These are phyloP conservation scores for Euclidia mi DNA, from an alignment of 2,888 invertebrate genomes.

Conservation along the genomic window DNA sequence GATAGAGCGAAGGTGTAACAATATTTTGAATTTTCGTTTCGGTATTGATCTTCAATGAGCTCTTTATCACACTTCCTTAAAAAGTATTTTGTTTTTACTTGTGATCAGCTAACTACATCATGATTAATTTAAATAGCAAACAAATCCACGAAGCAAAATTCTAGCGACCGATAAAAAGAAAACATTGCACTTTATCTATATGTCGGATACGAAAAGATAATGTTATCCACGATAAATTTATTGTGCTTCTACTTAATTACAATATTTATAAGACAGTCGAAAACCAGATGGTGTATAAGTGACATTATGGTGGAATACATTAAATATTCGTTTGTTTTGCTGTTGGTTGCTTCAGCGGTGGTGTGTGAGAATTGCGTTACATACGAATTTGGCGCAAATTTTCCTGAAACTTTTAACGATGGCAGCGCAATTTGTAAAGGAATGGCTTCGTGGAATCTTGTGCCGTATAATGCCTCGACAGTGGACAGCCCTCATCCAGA, in stretches of 20 bases:
- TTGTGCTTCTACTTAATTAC: slow-evolving; percentile 48
- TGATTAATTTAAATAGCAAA: slow-evolving; percentile 7
- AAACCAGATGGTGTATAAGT: slow-evolving; percentile 41
- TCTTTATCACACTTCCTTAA: no score
- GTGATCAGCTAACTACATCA: no score
- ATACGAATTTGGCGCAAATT: slow-evolving; percentile 54
- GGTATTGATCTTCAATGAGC: no score
- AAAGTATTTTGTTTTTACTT: no score
- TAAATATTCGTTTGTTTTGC: slow-evolving; percentile 36
- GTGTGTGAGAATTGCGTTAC: slow-evolving; percentile 56
- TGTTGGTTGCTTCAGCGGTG: slow-evolving; percentile 38
- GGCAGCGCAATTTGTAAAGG: slow-evolving; percentile 44
- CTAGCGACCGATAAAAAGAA: slow-evolving; percentile 50
- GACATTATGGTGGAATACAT: slow-evolving; percentile 41
- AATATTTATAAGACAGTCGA: slow-evolving; percentile 42
- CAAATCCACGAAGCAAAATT: slow-evolving; percentile 23
- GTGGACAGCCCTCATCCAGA: slow-evolving; percentile 48
- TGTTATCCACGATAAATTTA: slow-evolving; percentile 59
- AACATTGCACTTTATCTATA: slow-evolving; percentile 56
- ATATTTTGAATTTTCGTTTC: no score
- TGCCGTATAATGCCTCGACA: slow-evolving; percentile 43
- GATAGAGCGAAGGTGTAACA: no score
- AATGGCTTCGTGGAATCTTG: slow-evolving; percentile 49
- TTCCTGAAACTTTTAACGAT: slow-evolving; percentile 46
- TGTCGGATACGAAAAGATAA: slow-evolving; percentile 48